Evolutionary conservation across 2,113 vertebrate species (phyloP), one percentile per base, ranked within the genome.

Genomic region (Pachyramphus minor): DNA sequence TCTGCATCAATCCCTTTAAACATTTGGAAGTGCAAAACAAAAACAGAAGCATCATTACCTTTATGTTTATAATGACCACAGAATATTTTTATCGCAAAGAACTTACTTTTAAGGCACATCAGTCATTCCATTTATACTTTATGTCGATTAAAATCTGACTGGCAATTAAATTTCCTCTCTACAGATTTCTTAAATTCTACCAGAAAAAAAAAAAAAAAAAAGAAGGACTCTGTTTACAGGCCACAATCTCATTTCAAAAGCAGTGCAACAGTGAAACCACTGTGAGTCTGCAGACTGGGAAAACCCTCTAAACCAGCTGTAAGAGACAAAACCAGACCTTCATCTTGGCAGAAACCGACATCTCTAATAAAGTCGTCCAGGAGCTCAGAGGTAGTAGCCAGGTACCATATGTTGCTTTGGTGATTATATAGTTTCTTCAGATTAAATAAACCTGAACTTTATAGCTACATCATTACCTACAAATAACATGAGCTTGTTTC

Each of bases 21-120:
- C 24, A 18, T 50, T 92, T 45, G 20, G 8, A 89, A 93, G 64
- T 52, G 39, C 10, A 84, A 88, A 62, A 74, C 33, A 80, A 91
- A 81, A 67, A 21, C 1, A 83, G 42, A 88, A 83, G 44, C 64
- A 90, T 80, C 80, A 74, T 71, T 91, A 88, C 30, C 67, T 76
- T 71, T 62, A 72, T 28, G 49, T 72, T 82, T 63, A 53, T 75
- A 81, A 88, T 49, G 73, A 93, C 42, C 74, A 96, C n/a, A 72
- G 72, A 87, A 82, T 87, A 74, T 66, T 89, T 89, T 87, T 72
- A 82, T 80, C 80, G 74, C 11, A 5, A 95, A 87, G 7, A 92
- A 73, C 72, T 86, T 90, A 96, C 84, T 96, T 92, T 93, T 97
- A 96, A 97, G 96, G 96, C 96, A 97, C 95, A 94, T 97, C 90